Evolutionary conservation across 2,113 vertebrate species (phyloP).

Genomic region (Odocoileus hemionus): DNA sequence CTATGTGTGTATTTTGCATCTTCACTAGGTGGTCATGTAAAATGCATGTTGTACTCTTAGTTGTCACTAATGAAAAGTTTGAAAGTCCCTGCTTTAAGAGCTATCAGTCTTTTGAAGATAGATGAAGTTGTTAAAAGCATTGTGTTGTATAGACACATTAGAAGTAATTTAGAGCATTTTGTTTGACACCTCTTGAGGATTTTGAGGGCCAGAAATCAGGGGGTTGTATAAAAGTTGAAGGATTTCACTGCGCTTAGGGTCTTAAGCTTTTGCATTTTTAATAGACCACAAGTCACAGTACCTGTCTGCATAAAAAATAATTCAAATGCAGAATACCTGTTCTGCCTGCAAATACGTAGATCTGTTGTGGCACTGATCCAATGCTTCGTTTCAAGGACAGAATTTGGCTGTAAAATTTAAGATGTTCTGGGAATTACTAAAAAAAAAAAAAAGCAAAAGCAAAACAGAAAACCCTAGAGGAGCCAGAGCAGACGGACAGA

Average conservation of each 20-base stretch:
- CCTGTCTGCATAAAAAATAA: background rate
- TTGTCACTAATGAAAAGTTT: background rate
- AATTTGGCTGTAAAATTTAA: background rate
- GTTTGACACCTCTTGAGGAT: background rate
- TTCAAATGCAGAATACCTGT: background rate
- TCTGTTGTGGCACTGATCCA: background rate
- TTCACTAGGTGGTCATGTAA: background rate
- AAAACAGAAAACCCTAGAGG: background rate
- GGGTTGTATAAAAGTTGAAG: background rate
- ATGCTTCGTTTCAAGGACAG: background rate
- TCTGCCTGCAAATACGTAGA: background rate
- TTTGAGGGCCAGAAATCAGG: background rate
- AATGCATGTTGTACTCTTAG: background rate
- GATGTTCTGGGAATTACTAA: background rate
- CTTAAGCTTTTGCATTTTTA: background rate
- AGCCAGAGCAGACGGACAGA: background rate
- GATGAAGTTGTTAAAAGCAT: background rate
- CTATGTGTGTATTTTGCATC: background rate
- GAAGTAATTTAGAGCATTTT: background rate
- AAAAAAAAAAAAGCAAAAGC: conserved; percentile 11
- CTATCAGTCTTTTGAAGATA: background rate
- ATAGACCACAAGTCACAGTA: background rate
- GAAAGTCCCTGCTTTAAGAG: background rate
- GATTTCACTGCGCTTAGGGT: background rate
- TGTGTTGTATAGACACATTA: background rate